These are phyloP conservation scores for Plagiodera versicolora DNA, from an alignment of 2,888 invertebrate genomes.

Conservation along the genomic window DNA sequence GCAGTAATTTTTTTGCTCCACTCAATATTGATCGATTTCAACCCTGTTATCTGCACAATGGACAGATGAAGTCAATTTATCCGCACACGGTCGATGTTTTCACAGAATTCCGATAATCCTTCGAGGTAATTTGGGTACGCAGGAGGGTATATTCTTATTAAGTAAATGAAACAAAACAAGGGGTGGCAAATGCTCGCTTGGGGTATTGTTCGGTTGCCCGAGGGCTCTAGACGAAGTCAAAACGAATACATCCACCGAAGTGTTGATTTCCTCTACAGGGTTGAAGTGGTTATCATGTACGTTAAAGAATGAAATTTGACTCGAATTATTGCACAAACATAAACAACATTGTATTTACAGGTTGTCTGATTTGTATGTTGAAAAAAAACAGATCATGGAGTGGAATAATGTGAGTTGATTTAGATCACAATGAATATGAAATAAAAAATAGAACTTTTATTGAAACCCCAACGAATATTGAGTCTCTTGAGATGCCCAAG, in stretches of 20 bases:
- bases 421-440: too few relatives aligned
- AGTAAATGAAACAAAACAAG: constrained; percentile 1
- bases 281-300: neutral
- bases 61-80: neutral
- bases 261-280: neutral
- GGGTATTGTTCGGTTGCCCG: neutral
- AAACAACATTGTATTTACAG: too few relatives aligned
- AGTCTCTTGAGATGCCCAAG: neutral
- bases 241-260: neutral
- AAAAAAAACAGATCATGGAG: too few relatives aligned
- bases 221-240: neutral
- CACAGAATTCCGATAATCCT: neutral
- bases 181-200: neutral
- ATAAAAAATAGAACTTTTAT: too few relatives aligned
- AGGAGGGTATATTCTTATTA: constrained; percentile 1
- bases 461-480: too few relatives aligned
- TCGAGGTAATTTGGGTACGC: neutral
- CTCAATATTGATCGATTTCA: too few relatives aligned
- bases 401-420: too few relatives aligned
- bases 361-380: too few relatives aligned
- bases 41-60: neutral
- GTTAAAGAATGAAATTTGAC: too few relatives aligned
- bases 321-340: too few relatives aligned
- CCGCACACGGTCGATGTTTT: neutral
- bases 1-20: too few relatives aligned